Percentiles rank a stretch among this genome's conserved stretches.
phyloP scores from a whole-genome alignment of 2,888 invertebrate genomes.

The Epirrhoe alternata region DNA sequence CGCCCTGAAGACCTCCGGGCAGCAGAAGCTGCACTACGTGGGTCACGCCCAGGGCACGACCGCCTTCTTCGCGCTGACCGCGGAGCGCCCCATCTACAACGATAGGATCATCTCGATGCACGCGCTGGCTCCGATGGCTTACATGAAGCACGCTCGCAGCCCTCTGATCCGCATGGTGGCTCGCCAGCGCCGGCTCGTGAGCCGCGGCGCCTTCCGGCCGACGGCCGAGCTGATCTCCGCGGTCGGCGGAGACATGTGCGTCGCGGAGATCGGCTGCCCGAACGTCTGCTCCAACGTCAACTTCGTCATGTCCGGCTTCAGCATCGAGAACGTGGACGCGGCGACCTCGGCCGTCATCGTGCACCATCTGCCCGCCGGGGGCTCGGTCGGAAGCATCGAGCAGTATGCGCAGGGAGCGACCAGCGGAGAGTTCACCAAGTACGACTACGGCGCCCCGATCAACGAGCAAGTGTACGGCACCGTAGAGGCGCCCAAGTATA shows the following conservation, averaged over 20 bases:
- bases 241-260: slow-evolving; percentile 69
- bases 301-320: slow-evolving; percentile 86
- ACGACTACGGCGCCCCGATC: slow-evolving; percentile 68
- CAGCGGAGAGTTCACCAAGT: slow-evolving; percentile 68
- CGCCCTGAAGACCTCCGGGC: slow-evolving; percentile 60
- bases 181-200: slow-evolving; percentile 56
- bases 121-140: slow-evolving; percentile 77
- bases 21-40: slow-evolving; percentile 70
- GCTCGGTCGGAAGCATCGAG: slow-evolving; percentile 80
- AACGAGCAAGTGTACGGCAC: slow-evolving; percentile 71
- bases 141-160: slow-evolving; percentile 73
- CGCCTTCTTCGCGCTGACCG: slow-evolving; percentile 67
- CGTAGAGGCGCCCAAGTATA: slow-evolving; percentile 67
- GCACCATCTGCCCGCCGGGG: slow-evolving; percentile 84
- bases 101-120: slow-evolving; percentile 72
- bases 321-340: slow-evolving; percentile 81
- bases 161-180: slow-evolving; percentile 73
- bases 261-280: slow-evolving; percentile 68
- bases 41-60: slow-evolving; percentile 72
- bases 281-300: slow-evolving; percentile 86
- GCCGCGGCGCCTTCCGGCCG: slow-evolving; percentile 66
- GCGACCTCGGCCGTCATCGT: slow-evolving; percentile 82
- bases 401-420: slow-evolving; percentile 84
- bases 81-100: slow-evolving; percentile 69
- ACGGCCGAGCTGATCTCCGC: slow-evolving; percentile 59